These are phyloP conservation scores for Cervus canadensis DNA, from an alignment of 2,113 vertebrate genomes.

Conservation along the genomic window DNA sequence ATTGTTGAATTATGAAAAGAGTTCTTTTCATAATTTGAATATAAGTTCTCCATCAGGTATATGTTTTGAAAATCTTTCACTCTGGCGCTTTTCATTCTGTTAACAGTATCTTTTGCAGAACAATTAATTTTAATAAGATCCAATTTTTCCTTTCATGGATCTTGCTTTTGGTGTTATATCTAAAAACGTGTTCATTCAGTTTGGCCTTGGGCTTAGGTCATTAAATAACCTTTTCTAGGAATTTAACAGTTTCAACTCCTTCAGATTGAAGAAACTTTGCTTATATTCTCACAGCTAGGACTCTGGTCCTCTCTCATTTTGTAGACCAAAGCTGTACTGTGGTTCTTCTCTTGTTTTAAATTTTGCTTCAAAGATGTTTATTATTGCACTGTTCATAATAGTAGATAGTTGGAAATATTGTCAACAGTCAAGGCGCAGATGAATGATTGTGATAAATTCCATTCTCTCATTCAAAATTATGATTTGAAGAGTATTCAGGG, in stretches of 20 bases:
- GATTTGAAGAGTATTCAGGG: neutral
- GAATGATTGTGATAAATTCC: neutral
- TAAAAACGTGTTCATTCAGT: neutral
- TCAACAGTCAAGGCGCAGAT: neutral
- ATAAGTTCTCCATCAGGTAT: neutral
- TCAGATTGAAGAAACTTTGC: neutral
- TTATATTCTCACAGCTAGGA: neutral
- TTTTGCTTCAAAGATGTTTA: neutral
- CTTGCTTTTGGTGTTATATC: neutral
- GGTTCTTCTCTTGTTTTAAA: neutral
- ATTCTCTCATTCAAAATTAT: neutral
- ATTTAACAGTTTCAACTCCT: neutral
- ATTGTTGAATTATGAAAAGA: neutral
- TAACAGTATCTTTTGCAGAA: neutral
- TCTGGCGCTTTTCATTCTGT: neutral
- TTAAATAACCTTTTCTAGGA: neutral
- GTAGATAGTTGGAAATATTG: neutral
- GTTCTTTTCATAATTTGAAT: neutral
- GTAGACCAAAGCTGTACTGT: neutral
- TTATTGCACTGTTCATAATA: neutral
- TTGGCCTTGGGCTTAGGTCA: neutral
- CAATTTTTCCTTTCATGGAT: neutral
- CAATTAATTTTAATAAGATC: neutral
- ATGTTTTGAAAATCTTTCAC: neutral
- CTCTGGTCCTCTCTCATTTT: neutral